Evolutionary conservation across 2,113 vertebrate species (phyloP), one percentile per base, ranked within the genome.

Genomic region (Rynchops niger): DNA sequence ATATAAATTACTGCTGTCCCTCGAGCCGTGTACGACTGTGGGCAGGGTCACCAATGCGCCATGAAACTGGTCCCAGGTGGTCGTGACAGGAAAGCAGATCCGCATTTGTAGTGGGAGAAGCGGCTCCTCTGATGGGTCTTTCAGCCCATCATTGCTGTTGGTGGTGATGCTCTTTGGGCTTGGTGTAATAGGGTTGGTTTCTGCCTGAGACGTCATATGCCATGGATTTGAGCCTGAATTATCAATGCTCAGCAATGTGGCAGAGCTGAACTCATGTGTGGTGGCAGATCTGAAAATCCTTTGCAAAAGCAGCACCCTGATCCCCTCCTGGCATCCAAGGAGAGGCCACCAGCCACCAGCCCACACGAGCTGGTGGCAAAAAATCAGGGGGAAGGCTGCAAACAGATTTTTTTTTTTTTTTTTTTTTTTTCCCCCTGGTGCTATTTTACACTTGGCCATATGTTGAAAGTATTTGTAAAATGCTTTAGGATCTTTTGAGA

Each of bases 401-500:
- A 49, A 53, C 20, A 42, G 22, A 15, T 26, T 53, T 1, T 53
- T 73, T 38, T 43, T 65, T 45, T 67, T 55, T n/a, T n/a, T 74
- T n/a, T 82, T 65, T 56, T 22, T 22, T 21, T n/a, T n/a, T n/a
- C n/a, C n/a, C n/a, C 1, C 56, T 58, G 27, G 40, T 91, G 53
- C 91, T 69, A 0, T 91, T 95, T 96, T 97, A 80, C 86, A 85
- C 86, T 95, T 91, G 61, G 53, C 86, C 86, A 77, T 95, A 96
- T 93, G 91, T 87, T 93, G 73, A 55, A 84, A 92, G 65, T 61
- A 73, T 94, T 97, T 96, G 73, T 84, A 82, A 94, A 96, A 95
- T 58, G 81, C 91, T 95, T 77, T 29, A 45, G 49, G 69, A 93
- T 92, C 83, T 83, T 97, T 86, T 95, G 96, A 95, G 91, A 69